A percentile compares a stretch with the other conserved stretches of the same genome.
Evolutionary conservation across 1,140 invertebrate genomes (phyloP).

Genomic region (Oppia nitens): DNA sequence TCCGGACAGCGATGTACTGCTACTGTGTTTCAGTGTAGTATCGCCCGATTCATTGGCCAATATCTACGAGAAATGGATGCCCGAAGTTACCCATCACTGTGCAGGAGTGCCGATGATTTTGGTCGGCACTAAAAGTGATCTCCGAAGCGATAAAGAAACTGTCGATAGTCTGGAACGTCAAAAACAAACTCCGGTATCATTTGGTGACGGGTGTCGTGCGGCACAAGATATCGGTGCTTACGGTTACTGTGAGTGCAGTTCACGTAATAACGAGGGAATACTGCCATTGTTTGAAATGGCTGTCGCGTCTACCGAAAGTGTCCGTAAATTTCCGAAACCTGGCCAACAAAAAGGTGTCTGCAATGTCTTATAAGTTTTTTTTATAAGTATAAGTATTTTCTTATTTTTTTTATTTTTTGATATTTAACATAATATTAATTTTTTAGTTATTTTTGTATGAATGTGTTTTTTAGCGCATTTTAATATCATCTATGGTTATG

Average conservation of each 20-base stretch:
- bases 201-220: background rate
- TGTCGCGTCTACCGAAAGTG: background rate
- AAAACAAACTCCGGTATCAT: background rate
- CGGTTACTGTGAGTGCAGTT: background rate
- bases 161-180: background rate
- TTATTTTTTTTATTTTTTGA: too few species aligned
- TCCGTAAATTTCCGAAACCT: too few species aligned
- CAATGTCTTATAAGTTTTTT: background rate
- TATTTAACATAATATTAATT: too few species aligned
- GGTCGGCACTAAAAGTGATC: conserved; percentile 49
- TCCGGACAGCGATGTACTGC: conserved; percentile 93
- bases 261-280: background rate
- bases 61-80: conserved; percentile 91
- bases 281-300: background rate
- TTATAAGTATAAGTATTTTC: too few species aligned
- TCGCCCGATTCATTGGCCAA: conserved; percentile 98
- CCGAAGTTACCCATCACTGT: conserved; percentile 44
- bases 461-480: too few species aligned
- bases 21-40: conserved; percentile 93
- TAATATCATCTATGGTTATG: too few species aligned
- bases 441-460: too few species aligned
- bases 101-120: conserved; percentile 37
- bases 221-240: background rate
- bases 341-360: background rate
- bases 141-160: conserved; percentile 27